Evolutionary conservation across 2,797 vertebrate species (phyloP), one percentile per base, ranked within the genome.

Genomic region (Monodelphis domestica): DNA sequence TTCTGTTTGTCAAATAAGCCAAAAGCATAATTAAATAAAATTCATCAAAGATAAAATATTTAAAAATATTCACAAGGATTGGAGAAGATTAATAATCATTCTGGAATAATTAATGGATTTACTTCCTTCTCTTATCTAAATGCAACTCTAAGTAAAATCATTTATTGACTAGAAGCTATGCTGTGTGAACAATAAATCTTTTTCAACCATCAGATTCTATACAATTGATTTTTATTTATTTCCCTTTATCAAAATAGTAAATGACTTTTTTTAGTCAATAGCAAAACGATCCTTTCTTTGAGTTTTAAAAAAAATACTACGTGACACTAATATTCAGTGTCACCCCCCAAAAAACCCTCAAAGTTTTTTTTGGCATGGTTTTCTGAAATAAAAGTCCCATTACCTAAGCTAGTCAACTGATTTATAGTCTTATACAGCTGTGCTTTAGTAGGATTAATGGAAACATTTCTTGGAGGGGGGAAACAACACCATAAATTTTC

Each of bases 321-420:
- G n/a, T n/a, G n/a, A n/a, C n/a, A n/a, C n/a, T n/a, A 93, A 95
- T 94, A 95, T 91, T 97, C 89, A 93, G 29, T 96, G 94, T 96
- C 94, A 53, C 0, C 95, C n/a, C n/a, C n/a, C n/a, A n/a, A 94
- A 94, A 96, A 97, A 87, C 90, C 15, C 93, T 89, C 96, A 30
- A 55, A 88, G 96, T 88, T 78, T 94, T 70, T 92, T 94, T 78
- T 92, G 94, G 89, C 55, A 94, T 14, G 51, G 6, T 91, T 96
- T 96, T 54, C 53, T 93, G 93, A 96, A 96, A 91, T 89, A 89
- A 95, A 97, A 96, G 57, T 93, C 91, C 90, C 70, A 89, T 96
- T 97, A 94, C 96, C 98, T 97, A 94, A 98, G 53, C 52, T 93
- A 88, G 84, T 56, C 91, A 97, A 94, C 57, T 95, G 96, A 97